Evolutionary conservation across 1,140 invertebrate species (phyloP), one percentile per base, ranked within the genome.

Genomic region (Hyposmocoma kahamanoa): DNA sequence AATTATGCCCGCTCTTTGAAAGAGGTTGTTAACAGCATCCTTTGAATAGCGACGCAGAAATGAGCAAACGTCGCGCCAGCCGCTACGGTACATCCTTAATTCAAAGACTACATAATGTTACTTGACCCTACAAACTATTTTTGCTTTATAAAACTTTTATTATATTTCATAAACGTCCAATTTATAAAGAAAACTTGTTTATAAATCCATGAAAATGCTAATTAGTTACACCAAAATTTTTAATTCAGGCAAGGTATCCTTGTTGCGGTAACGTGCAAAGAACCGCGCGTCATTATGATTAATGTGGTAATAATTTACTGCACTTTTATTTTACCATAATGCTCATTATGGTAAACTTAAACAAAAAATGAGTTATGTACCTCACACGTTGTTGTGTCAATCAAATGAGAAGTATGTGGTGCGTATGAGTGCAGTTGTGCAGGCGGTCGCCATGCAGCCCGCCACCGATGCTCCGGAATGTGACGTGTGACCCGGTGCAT

Each of bases 21-120:
- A 81, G 67, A 71, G 68, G 75, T 82, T 85, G 82, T 85, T 85
- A 85, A 85, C 82, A 82, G 79, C 76, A 77, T 77, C 74, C 72
- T 65, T 77, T 85, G 66, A 80, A 83, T 78, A 54, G 70, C 56
- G 68, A 58, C 74, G 71, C 67, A 74, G 67, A 84, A 85, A 75
- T 80, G 82, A 85, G 74, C 82, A 85, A 79, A 75, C 78, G 67
- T 66, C 63, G 74, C 64, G 71, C 69, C 73, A 85, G 78, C 74
- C 78, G 67, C 67, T 62, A 72, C 64, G 71, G 69, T 72, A 72
- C 62, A 77, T 79, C 74, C 60, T 72, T 50, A 60, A 67, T 66
- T 59, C 60, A 68, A 60, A 62, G 60, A 77, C 67, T 76, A 71
- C 69, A 79, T 79, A 75, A 82, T 74, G 67, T 78, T 79, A 76